Base-by-base conservation (phyloP, 2,113 vertebrate genomes). In the Scatophagus argus region DNA sequence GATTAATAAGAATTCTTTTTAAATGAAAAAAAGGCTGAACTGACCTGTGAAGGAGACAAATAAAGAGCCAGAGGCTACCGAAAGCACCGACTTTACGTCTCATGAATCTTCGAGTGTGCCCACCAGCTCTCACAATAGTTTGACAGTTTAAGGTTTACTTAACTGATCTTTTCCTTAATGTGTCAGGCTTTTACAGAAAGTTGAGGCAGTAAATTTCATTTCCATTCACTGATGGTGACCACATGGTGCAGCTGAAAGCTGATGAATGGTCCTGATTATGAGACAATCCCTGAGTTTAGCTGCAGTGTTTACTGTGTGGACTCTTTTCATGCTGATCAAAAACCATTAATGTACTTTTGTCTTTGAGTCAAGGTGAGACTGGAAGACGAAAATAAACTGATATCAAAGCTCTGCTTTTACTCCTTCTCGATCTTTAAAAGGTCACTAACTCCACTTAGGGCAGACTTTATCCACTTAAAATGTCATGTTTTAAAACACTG, bases 101-200 rank as follows among this genome's bases (percentile, higher is more conserved):
- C 0, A 29, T 21, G 2, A 5, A 38, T 32, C 32, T 17, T 25
- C 27, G 0, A 14, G n/a, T 3, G 8, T 3, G 0, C 16, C 34
- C 38, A 2, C 17, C 55, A 17, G n/a, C 36, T 11, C 4, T 31
- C 43, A 32, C 17, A 27, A 34, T 27, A 21, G 2, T 31, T 29
- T 43, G 6, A 13, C 9, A 12, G 47, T 32, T 9, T 4, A 12
- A 67, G 5, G 6, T 41, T 67, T 21, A 29, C 39, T 8, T 27
- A 13, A 19, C 12, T 0, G 2, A 6, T 25, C 21, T 25, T 7
- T 36, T 11, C 21, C 6, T 23, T 49, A 14, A 49, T 25, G 12
- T 17, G 25, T 2, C 10, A 14, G 0, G 3, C 12, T 8, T n/a
- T 14, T 16, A 16, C 2, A 25, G 44, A 25, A 17, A 36, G 51